Evolutionary conservation across 2,113 vertebrate species (phyloP), one percentile per base, ranked within the genome.

Genomic region (Ictalurus furcatus): DNA sequence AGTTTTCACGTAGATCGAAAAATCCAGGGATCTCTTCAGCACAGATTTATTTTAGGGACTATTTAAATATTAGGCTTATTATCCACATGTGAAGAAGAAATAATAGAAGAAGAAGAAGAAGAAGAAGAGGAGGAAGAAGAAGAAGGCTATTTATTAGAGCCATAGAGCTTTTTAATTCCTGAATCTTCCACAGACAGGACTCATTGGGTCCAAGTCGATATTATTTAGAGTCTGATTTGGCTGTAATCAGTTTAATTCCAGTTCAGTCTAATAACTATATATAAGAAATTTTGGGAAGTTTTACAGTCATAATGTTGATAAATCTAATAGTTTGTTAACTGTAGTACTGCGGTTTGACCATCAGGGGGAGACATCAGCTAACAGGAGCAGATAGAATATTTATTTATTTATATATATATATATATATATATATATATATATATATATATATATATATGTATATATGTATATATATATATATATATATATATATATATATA

Each of bases 321-420:
- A 44, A 44, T 28, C 74, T 28, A 4, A 16, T 0, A 28, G 4
- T 44, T 52, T 44, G 65, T 84, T 65, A 34, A 28, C 54, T 90
- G 90, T n/a, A 85, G 61, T 90, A 56, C 11, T 23, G 14, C 17
- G 0, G 44, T 1, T 8, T 19, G n/a, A 44, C 91, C 94, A 94
- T 19, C 56, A 94, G 94, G 37, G 80, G 93, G 63, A 74, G 83
- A 73, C 73, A 92, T 85, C 85, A 84, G 37, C 80, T 84, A 87
- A 79, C 71, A 44, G 79, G 63, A 85, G 5, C 54, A 44, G 17
- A 21, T 21, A 11, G 34, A 34, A 34, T 34, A 34, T 34, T 34
- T 40, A 56, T 14, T 2, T 74, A 19, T 40, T 2, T 4, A 6
- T 44, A 6, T 4, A 44, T 44, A 44, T 4, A 44, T 44, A 44